A percentile compares a stretch with the other conserved stretches of the same genome.
Evolutionary conservation across 2,888 invertebrate genomes (phyloP).

Genomic region (Cataglyphis cursor): DNA sequence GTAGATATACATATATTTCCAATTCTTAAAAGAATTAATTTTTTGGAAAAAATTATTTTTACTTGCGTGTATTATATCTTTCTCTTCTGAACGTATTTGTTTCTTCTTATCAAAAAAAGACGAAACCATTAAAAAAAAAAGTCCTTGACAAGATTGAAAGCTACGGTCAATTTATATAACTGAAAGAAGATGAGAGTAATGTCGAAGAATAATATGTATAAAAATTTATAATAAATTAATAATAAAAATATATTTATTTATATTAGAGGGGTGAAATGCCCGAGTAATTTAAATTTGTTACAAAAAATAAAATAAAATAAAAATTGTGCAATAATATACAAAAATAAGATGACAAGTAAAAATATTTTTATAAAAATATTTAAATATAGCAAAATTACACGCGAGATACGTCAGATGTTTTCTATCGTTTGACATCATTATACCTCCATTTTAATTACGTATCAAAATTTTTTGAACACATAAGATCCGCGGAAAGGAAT

Average conservation of each 20-base stretch:
- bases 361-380: neutral
- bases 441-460: neutral
- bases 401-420: neutral
- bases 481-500: neutral
- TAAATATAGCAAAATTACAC: neutral
- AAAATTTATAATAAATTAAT: too few species aligned
- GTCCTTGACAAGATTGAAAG: conserved; percentile 33
- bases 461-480: neutral
- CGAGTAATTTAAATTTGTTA: too few species aligned
- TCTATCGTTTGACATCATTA: neutral
- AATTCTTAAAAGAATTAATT: conserved; percentile 4
- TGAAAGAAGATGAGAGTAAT: conserved; percentile 35
- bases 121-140: conserved; percentile 36
- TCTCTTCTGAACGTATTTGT: conserved; percentile 27
- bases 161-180: conserved; percentile 43
- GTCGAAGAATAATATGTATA: neutral
- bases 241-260: too few species aligned
- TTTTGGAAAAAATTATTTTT: neutral
- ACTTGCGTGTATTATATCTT: neutral
- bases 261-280: too few species aligned
- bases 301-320: neutral
- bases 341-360: neutral
- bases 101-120: neutral
- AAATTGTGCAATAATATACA: neutral
- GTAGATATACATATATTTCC: neutral